These are phyloP conservation scores for Spermophilus dauricus DNA, from an alignment of 2,113 vertebrate genomes.

Conservation along the genomic window DNA sequence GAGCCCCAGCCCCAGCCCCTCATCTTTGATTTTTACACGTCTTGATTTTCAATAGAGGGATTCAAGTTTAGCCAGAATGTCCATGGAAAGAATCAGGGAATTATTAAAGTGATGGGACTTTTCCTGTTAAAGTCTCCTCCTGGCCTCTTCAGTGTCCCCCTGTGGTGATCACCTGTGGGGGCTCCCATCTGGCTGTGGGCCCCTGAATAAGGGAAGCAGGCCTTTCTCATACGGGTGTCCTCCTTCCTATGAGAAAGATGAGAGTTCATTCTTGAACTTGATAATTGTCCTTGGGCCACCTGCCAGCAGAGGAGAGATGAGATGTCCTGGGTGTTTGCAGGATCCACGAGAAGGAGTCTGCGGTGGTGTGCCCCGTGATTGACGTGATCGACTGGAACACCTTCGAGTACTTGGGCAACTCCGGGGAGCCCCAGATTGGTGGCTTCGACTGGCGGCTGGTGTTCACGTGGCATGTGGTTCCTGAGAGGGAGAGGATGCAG, in stretches of 20 bases:
- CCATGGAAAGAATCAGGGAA: not conserved
- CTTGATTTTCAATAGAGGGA: not conserved
- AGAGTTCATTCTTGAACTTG: not conserved
- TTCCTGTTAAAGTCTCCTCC: not conserved
- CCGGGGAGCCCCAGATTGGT: slow-evolving; percentile 96
- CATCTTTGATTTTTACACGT: not conserved
- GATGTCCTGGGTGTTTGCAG: slow-evolving; percentile 84
- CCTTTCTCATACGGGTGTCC: not conserved
- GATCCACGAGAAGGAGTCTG: slow-evolving; percentile 94
- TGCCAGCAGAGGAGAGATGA: accelerated
- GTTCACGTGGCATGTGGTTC: slow-evolving; percentile 95
- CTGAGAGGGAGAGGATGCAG: slow-evolving; percentile 92
- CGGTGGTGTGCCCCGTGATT: slow-evolving; percentile 98
- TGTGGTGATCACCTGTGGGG: accelerated
- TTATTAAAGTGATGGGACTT: not conserved
- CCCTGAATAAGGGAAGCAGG: not conserved
- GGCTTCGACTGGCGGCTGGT: slow-evolving; percentile 98
- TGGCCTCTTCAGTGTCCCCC: accelerated
- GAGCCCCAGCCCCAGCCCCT: no score
- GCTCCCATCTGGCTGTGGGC: not conserved
- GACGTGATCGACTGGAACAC: slow-evolving; percentile 99
- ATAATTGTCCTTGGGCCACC: accelerated
- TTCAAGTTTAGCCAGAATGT: not conserved
- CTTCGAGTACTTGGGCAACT: slow-evolving; percentile 96
- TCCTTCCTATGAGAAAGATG: not conserved